Percentiles rank a stretch among this genome's conserved stretches.
Evolutionary conservation across 2,888 invertebrate genomes (phyloP).

Genomic region (Seira ritae): DNA sequence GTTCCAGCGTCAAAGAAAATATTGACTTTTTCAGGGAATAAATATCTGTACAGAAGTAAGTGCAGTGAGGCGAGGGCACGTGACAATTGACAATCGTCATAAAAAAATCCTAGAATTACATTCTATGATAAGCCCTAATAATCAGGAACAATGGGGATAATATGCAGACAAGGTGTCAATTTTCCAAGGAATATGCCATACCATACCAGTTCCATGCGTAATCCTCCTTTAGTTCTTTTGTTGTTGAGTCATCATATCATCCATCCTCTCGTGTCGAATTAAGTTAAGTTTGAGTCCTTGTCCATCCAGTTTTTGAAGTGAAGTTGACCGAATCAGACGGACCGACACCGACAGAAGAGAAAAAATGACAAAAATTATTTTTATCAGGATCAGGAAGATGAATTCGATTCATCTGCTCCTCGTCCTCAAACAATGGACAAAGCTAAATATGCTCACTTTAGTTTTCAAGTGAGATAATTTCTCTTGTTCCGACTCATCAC

Average conservation of each 20-base stretch:
- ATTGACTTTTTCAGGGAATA: neutral
- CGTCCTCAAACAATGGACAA: too few relatives aligned
- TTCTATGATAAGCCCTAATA: neutral
- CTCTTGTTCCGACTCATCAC: too few relatives aligned
- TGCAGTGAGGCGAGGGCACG: neutral
- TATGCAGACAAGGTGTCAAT: neutral
- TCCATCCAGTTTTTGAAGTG: neutral
- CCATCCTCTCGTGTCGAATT: neutral
- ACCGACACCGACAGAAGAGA: neutral
- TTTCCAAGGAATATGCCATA: too few relatives aligned
- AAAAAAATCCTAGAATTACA: too few relatives aligned
- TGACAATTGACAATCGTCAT: neutral
- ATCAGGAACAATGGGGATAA: neutral
- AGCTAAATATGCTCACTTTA: too few relatives aligned
- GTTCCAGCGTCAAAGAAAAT: neutral
- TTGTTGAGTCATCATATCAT: neutral
- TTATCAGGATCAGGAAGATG: too few relatives aligned
- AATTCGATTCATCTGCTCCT: too few relatives aligned
- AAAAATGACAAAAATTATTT: too few relatives aligned
- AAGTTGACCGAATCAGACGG: neutral
- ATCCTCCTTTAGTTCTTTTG: neutral
- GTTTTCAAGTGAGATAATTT: too few relatives aligned
- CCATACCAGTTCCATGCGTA: neutral
- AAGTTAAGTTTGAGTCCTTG: neutral
- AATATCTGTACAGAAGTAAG: neutral